Evolutionary conservation across 1,140 invertebrate species (phyloP).

Genomic region (Drosophila pruinosa): DNA sequence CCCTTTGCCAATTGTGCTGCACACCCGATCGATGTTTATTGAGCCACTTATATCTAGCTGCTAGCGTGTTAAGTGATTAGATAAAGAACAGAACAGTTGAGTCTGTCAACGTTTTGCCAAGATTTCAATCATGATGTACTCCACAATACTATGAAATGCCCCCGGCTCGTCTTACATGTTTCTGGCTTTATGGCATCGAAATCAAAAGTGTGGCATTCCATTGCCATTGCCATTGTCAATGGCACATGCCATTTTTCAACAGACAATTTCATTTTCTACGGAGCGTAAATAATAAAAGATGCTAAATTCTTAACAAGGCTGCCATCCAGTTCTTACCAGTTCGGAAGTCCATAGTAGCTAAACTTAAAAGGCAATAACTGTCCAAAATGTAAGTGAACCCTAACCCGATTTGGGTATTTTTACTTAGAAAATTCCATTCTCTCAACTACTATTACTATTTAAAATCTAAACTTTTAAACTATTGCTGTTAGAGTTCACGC

Average conservation of each 20-base stretch:
- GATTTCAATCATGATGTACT: conserved; percentile 3
- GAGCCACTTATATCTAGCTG: conserved; percentile 18
- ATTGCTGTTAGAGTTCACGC: neutral
- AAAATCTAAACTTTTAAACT: neutral
- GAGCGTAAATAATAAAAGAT: neutral
- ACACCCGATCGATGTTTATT: conserved; percentile 9
- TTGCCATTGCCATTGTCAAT: neutral
- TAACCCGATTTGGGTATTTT: neutral
- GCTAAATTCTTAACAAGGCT: conserved; percentile 1
- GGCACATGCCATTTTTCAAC: neutral
- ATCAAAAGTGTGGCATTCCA: conserved; percentile 12
- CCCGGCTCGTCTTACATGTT: neutral
- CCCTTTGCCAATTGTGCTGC: neutral
- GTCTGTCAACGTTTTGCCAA: conserved; percentile 17
- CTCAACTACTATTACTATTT: neutral
- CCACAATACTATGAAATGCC: neutral
- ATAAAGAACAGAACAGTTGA: conserved; percentile 35
- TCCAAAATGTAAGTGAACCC: neutral
- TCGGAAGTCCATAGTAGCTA: neutral
- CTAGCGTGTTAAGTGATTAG: conserved; percentile 49
- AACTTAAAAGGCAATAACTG: neutral
- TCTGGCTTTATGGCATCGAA: neutral
- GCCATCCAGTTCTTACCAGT: neutral
- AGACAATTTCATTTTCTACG: neutral
- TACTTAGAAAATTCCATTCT: neutral